Evolutionary conservation across 2,113 vertebrate genomes (phyloP).

Genomic region (Phodopus roborovskii): DNA sequence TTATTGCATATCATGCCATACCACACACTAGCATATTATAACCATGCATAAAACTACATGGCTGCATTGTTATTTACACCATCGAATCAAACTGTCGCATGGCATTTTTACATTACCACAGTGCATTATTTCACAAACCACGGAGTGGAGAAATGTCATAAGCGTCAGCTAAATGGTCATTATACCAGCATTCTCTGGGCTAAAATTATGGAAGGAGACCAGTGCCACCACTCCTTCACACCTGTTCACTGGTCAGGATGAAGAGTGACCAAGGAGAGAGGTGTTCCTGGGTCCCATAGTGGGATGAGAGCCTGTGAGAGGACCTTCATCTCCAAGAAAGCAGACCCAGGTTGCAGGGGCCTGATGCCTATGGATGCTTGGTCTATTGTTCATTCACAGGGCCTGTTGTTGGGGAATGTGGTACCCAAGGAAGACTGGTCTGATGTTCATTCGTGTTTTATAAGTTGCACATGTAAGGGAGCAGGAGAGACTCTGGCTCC

Average conservation of each 20-base stretch:
- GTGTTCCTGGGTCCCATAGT: rapidly evolving
- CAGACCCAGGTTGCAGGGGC: rapidly evolving
- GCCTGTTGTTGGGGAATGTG: background rate
- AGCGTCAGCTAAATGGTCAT: background rate
- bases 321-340: too few species aligned
- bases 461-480: rapidly evolving
- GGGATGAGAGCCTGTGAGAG: too few species aligned
- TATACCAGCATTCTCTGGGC: too few species aligned
- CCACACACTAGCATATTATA: too few species aligned
- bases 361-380: background rate
- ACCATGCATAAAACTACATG: rapidly evolving
- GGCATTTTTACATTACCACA: background rate
- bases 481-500: rapidly evolving
- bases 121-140: background rate
- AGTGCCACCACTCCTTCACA: rapidly evolving
- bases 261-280: background rate
- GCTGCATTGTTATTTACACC: background rate
- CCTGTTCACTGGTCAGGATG: too few species aligned
- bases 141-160: background rate
- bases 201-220: background rate
- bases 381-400: background rate
- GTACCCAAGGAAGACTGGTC: too few species aligned
- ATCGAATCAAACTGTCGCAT: background rate
- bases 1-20: background rate
- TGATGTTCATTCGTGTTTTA: rapidly evolving